These are phyloP conservation scores for Bellardia bayeri DNA, from an alignment of 2,888 invertebrate genomes.

Conservation along the genomic window DNA sequence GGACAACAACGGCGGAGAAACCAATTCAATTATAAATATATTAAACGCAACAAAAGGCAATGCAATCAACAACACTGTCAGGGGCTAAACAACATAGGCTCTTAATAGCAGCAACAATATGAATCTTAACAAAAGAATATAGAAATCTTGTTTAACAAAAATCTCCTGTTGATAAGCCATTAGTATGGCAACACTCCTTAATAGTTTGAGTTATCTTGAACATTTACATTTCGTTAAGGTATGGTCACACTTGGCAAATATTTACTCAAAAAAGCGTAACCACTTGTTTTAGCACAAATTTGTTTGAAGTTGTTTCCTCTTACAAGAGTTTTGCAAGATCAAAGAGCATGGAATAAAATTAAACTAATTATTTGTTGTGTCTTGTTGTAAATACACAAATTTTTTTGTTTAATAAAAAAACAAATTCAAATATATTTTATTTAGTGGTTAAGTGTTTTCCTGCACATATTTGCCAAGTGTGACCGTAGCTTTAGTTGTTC, in stretches of 20 bases:
- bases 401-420: too few relatives aligned
- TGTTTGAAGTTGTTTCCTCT: too few relatives aligned
- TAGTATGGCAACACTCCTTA: slow-evolving; percentile 73
- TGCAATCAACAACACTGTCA: slow-evolving; percentile 70
- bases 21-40: slow-evolving; percentile 69
- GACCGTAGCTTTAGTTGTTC: neutral
- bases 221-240: neutral
- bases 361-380: too few relatives aligned
- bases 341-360: too few relatives aligned
- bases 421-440: too few relatives aligned
- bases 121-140: slow-evolving; percentile 45
- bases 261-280: too few relatives aligned
- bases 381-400: too few relatives aligned
- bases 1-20: slow-evolving; percentile 1
- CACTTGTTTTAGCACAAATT: too few relatives aligned
- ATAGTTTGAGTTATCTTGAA: slow-evolving; percentile 43
- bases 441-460: too few relatives aligned
- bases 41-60: slow-evolving; percentile 69
- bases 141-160: slow-evolving; percentile 66
- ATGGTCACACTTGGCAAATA: too few relatives aligned
- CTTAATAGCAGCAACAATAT: slow-evolving; percentile 48
- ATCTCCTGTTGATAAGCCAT: slow-evolving; percentile 73
- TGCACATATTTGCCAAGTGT: too few relatives aligned
- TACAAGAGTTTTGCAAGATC: too few relatives aligned
- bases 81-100: slow-evolving; percentile 47